phyloP scores from a whole-genome alignment of 2,888 invertebrate species.

The Diarsia rubi region DNA sequence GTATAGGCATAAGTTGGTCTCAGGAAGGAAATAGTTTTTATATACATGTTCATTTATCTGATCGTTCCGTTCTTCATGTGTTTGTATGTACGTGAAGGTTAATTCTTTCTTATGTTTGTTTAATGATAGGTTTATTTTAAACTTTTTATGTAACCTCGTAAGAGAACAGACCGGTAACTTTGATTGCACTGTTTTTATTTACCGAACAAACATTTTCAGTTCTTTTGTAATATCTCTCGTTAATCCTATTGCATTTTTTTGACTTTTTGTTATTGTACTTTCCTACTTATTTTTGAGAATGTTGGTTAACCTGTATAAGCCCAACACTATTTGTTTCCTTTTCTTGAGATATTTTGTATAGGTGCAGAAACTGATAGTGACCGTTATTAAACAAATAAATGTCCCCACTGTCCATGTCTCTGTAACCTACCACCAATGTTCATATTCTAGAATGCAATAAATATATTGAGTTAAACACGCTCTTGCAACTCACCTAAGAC shows the following conservation, averaged over 20 bases:
- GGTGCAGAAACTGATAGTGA: too few relatives aligned
- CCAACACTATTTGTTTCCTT: too few relatives aligned
- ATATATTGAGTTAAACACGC: background rate
- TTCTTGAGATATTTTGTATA: too few relatives aligned
- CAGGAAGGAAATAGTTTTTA: slow-evolving; percentile 62
- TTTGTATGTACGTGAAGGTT: slow-evolving; percentile 49
- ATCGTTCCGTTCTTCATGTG: slow-evolving; percentile 50
- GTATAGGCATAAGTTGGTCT: slow-evolving; percentile 2
- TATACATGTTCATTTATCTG: slow-evolving; percentile 43
- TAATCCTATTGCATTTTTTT: background rate
- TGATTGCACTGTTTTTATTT: background rate
- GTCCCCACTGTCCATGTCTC: background rate
- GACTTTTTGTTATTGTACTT: too few relatives aligned
- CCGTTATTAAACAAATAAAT: too few relatives aligned
- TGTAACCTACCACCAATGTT: background rate
- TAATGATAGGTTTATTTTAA: slow-evolving; percentile 36
- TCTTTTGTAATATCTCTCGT: background rate
- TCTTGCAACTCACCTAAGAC: background rate
- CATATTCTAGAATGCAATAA: background rate
- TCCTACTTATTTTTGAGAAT: too few relatives aligned
- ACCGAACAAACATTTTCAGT: too few relatives aligned
- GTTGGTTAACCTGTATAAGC: too few relatives aligned
- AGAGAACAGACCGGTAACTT: slow-evolving; percentile 3
- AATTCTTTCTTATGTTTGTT: slow-evolving; percentile 46
- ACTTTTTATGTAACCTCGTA: slow-evolving; percentile 19